These are phyloP conservation scores for Mormyrus proboscirostris DNA, from an alignment of 2,797 vertebrate genomes.

Conservation along the genomic window DNA sequence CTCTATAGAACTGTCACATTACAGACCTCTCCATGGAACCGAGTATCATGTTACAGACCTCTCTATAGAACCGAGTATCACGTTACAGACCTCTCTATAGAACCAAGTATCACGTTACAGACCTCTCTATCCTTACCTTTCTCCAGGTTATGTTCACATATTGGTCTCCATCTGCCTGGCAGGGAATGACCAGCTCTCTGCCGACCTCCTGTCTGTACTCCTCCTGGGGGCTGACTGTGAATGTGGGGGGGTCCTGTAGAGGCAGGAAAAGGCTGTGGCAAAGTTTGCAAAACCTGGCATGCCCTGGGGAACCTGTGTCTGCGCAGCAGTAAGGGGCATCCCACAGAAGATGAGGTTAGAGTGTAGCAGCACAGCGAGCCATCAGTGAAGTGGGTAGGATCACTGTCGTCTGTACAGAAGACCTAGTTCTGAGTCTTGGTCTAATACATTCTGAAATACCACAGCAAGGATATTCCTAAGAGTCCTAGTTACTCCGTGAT, in stretches of 20 bases:
- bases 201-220: conserved; percentile 79
- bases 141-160: conserved; percentile 69
- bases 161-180: conserved; percentile 62
- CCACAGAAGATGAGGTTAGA: background rate
- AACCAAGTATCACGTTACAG: background rate
- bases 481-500: background rate
- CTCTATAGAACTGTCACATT: too few species aligned
- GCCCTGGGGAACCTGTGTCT: background rate
- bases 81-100: background rate
- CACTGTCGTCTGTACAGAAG: background rate
- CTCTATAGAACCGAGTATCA: background rate
- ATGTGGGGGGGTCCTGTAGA: conserved; percentile 76
- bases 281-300: background rate
- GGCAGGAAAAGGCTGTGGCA: background rate
- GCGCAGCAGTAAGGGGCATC: background rate
- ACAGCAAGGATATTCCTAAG: background rate
- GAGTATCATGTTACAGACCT: too few species aligned
- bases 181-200: conserved; percentile 72
- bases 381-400: background rate
- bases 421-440: background rate
- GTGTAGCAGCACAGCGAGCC: background rate
- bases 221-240: conserved; percentile 67
- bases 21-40: too few species aligned
- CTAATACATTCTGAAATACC: background rate
- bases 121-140: conserved; percentile 64